Percentiles rank a stretch among this genome's conserved stretches.
These are phyloP conservation scores for Dynastes maya DNA, from an alignment of 2,888 invertebrate species.

Conservation along the genomic window DNA sequence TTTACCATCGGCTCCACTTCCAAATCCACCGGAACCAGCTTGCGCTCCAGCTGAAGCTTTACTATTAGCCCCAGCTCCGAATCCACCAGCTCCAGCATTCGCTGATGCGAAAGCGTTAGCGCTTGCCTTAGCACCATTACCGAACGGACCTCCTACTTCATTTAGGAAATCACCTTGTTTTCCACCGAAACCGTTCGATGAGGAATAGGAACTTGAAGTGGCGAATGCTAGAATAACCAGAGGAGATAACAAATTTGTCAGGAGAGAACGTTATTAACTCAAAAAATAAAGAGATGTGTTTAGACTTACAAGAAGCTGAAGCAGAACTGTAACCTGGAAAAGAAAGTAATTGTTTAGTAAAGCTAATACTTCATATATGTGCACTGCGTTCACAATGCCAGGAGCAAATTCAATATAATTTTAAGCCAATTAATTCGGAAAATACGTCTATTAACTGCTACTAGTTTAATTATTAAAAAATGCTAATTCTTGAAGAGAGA, in stretches of 20 bases:
- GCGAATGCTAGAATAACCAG: conserved; percentile 35
- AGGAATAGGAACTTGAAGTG: conserved; percentile 43
- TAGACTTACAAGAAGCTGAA: conserved; percentile 45
- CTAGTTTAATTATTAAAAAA: too few species aligned
- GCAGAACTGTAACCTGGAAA: conserved; percentile 45
- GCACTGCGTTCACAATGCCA: too few species aligned
- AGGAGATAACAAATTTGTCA: neutral
- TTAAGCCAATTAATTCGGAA: too few species aligned
- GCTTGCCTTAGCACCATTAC: conserved; percentile 2
- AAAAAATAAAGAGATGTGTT: too few species aligned
- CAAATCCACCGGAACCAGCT: neutral
- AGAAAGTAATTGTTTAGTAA: conserved; percentile 13
- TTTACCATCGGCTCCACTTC: conserved; percentile 2
- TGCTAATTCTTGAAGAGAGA: too few species aligned
- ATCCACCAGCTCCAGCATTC: neutral
- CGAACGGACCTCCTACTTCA: conserved; percentile 33
- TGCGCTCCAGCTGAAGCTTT: conserved; percentile 7
- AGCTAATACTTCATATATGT: neutral
- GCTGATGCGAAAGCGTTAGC: conserved; percentile 22
- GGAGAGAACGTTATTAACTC: neutral
- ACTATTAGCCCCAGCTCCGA: neutral
- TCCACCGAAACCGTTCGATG: conserved; percentile 35
- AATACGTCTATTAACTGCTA: too few species aligned
- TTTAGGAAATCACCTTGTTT: conserved; percentile 20
- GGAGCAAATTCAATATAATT: too few species aligned